Base-by-base conservation (phyloP, 1,140 invertebrate species). In the Drosophila baimaii region DNA sequence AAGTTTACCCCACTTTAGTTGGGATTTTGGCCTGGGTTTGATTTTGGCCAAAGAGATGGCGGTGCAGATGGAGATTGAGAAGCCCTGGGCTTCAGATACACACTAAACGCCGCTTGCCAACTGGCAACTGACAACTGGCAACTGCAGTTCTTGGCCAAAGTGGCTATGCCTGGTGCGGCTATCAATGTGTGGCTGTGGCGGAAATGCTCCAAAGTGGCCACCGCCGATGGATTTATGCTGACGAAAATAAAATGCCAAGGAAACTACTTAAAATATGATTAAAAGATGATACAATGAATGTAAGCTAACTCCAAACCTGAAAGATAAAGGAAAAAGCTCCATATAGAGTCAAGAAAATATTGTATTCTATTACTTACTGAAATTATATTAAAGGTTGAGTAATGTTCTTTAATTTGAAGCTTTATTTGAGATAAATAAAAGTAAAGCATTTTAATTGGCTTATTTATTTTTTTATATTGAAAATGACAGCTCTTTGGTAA, bases 161-260 rank as follows among this genome's bases (percentile, higher is more conserved):
- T 70, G 39, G 6, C 29, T 9, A 7, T 29, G 27, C 27, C 27
- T 29, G 27, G 27, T 29, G 27, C 3, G 47, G 10, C 25, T 52
- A 33, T 21, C 29, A 41, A 64, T 64, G 37, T 39, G 58, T 52
- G 29, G 19, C 49, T 52, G 29, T 33, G 51, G 81, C 81, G 81
- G 81, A 84, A 84, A 84, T 85, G 79, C 82, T 77, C 57, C 62
- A 74, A 82, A 84, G 82, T 84, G 81, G 73, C 62, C 63, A 64
- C 49, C 52, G 44, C 17, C 41, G 29, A 71, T 52, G 47, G 61
- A 74, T 62, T 43, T 58, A 75, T 75, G 71, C 49, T 37, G 64
- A 59, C 17, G 47, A n/a, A 59, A 37, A 52, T 33, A 21, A 25
- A 27, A 37, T 55, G 25, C 57, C 25, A 56, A 35, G 31, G 9